A percentile compares a stretch with the other conserved stretches of the same genome.
phyloP scores from a whole-genome alignment of 2,113 vertebrate species.

The Gracilinanus agilis region DNA sequence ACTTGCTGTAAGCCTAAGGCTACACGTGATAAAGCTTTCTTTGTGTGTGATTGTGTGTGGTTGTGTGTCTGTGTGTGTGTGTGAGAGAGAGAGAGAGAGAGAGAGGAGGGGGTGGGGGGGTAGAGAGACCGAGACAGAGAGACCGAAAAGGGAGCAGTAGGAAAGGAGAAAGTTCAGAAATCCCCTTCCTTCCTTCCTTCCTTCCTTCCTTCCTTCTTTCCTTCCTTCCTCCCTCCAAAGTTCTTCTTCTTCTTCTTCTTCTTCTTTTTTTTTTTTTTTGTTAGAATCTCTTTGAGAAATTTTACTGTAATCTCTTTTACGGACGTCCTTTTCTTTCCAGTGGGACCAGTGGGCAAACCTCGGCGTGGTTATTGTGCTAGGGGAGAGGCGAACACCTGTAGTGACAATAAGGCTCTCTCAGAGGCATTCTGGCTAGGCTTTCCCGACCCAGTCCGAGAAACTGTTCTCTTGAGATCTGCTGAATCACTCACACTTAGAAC shows the following conservation, averaged over 20 bases:
- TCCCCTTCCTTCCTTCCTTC: conserved; percentile 55
- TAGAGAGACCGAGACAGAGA: conserved; percentile 65
- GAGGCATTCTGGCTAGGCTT: not conserved
- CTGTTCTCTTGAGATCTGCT: conserved; percentile 23
- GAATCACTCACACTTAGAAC: not conserved
- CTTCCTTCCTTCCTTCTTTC: too few species aligned
- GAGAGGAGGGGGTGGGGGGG: conserved; percentile 62
- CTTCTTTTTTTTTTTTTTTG: conserved; percentile 50
- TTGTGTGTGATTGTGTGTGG: conserved; percentile 44
- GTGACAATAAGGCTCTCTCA: conserved; percentile 2
- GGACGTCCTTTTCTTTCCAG: conserved; percentile 25
- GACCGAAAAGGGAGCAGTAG: conserved; percentile 49
- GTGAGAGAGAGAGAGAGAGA: conserved; percentile 57
- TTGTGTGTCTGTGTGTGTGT: conserved; percentile 23
- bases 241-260: too few species aligned
- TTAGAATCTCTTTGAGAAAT: conserved; percentile 55
- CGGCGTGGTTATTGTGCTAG: not conserved
- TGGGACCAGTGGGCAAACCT: conserved; percentile 10
- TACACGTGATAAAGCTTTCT: conserved; percentile 87
- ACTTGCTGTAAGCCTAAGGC: conserved; percentile 82
- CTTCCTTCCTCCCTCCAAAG: too few species aligned
- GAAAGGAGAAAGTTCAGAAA: conserved; percentile 60
- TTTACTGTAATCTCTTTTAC: conserved; percentile 38
- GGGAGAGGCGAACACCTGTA: conserved; percentile 47
- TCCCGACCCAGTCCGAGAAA: not conserved